Evolutionary conservation across 2,888 invertebrate species (phyloP), one percentile per base, ranked within the genome.

Genomic region (Oegoconia quadripuncta): DNA sequence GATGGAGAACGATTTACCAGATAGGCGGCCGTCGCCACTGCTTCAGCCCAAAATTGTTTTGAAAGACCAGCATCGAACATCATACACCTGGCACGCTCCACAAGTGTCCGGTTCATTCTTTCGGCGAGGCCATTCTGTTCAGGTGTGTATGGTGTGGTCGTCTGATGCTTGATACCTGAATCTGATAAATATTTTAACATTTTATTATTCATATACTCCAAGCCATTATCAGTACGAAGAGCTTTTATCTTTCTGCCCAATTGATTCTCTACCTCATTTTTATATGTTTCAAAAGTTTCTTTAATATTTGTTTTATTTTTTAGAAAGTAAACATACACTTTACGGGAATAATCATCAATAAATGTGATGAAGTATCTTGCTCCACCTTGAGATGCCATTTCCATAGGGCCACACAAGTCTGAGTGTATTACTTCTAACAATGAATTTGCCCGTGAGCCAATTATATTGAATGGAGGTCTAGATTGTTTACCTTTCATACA

Each of bases 401-500:
- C 40, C 46, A 53, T 40, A 0, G 48, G 63, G 26, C 70, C 71
- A 45, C 69, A 68, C 4, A 74, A 32, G 43, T 74, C 73, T 1
- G 62, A 37, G 37, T 74, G 70, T 2, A 73, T 34, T 13, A 67
- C n/a, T 12, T 68, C 61, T 17, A 74, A 40, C 14, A 50, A 9
- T 30, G 48, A 38, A 22, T 33, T 49, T 15, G 57, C 32, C 25
- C 42, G 26, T 6, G 42, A 34, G 20, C 28, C 26, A 29, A 9
- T 18, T 22, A 25, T 31, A 3, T 11, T 12, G 36, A 48, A 50
- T 8, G 43, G 46, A 6, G 36, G 14, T 20, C 46, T 9, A 3
- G 38, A 31, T 29, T 50, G 45, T 26, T 43, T 49, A 1, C 37
- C 44, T 35, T 49, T 33, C 1, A 26, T 18, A 31, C 42, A 48